phyloP scores from a whole-genome alignment of 2,113 vertebrate species.

The Myotis davidii region DNA sequence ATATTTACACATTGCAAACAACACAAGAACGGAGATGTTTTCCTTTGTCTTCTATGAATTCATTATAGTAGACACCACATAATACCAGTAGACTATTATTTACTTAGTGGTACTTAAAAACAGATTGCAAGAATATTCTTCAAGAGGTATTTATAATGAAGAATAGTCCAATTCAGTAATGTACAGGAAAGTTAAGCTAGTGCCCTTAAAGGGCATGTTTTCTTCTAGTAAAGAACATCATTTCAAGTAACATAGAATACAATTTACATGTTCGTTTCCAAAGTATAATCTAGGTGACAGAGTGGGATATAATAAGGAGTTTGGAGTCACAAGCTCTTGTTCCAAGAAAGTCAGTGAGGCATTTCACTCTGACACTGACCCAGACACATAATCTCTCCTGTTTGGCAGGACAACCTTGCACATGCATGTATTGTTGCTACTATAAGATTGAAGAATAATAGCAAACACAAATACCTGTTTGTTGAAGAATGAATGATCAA shows the following conservation, averaged over 20 bases:
- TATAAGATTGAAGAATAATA: neutral
- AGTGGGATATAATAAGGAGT: neutral
- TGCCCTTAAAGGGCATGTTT: neutral
- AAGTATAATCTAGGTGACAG: neutral
- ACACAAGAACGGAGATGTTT: slow-evolving; percentile 5
- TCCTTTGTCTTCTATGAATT: slow-evolving; percentile 16
- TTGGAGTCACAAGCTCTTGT: neutral
- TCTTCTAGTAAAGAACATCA: slow-evolving; percentile 2
- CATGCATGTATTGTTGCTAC: neutral
- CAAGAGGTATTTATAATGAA: neutral
- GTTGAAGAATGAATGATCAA: neutral
- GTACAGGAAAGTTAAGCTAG: neutral
- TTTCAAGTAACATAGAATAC: neutral
- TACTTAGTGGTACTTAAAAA: neutral
- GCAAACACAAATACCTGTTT: neutral
- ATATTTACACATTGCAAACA: neutral
- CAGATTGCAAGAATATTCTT: neutral
- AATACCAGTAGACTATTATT: neutral
- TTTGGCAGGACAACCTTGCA: neutral
- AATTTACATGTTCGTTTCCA: neutral
- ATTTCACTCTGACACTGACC: neutral
- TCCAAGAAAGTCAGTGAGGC: neutral
- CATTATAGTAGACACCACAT: neutral
- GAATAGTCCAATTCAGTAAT: neutral
- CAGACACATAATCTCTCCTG: neutral